Evolutionary conservation across 2,888 invertebrate genomes (phyloP).

Genomic region (Eudasyphora cyanicolor): DNA sequence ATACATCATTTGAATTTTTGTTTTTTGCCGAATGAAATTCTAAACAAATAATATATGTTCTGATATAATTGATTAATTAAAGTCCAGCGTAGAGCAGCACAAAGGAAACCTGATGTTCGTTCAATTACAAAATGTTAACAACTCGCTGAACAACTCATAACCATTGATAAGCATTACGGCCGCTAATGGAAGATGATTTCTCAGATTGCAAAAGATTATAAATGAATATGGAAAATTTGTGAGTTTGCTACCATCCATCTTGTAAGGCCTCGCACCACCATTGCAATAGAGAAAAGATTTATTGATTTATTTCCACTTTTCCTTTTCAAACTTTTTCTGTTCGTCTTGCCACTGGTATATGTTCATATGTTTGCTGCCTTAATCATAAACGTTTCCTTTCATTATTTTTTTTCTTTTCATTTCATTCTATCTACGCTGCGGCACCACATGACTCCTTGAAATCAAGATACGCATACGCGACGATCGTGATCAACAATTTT

Average conservation of each 20-base stretch:
- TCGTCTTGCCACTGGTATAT: background rate
- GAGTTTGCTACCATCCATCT: conserved; percentile 23
- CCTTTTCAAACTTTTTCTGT: background rate
- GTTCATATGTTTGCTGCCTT: background rate
- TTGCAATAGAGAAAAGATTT: background rate
- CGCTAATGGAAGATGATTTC: background rate
- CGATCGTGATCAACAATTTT: conserved; percentile 25
- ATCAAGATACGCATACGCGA: conserved; percentile 27
- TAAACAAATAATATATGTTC: conserved; percentile 46
- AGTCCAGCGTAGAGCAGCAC: background rate
- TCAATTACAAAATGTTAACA: conserved; percentile 56
- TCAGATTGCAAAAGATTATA: conserved; percentile 18
- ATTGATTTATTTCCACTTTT: conserved; percentile 23
- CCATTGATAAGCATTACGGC: conserved; percentile 33
- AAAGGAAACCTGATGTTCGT: conserved; percentile 41
- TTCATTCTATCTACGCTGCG: background rate
- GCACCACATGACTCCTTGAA: conserved; percentile 16
- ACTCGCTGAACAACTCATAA: conserved; percentile 47
- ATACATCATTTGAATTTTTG: background rate
- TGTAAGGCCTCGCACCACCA: background rate
- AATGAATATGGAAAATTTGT: conserved; percentile 22
- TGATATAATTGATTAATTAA: conserved; percentile 59
- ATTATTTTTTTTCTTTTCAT: background rate
- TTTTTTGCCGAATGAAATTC: conserved; percentile 35
- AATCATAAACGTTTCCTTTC: conserved; percentile 25